Base-by-base conservation (phyloP, 2,797 vertebrate species). In the Sparidentex hasta region DNA sequence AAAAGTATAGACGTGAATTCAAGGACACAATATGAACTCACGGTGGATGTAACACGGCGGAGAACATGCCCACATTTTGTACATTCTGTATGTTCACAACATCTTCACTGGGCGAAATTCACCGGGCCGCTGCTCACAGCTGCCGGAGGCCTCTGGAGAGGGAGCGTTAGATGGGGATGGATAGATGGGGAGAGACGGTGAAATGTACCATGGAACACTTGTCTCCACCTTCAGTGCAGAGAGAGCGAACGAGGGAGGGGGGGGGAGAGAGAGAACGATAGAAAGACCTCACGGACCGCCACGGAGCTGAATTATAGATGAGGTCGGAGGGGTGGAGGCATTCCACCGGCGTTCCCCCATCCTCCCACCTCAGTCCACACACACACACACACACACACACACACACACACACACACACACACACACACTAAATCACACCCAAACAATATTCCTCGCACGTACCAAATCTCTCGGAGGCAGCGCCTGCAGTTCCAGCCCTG, bases 251-350 rank as follows among this genome's bases (percentile, higher is more conserved):
- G 14, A 48, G 72, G 76, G 27, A 4, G 27, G 7, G 70, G 74
- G 72, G 74, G n/a, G n/a, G n/a, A n/a, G n/a, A n/a, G n/a, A n/a
- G n/a, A 62, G 78, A 16, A 48, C 9, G 13, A 62, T 76, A 74
- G 84, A 67, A 76, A 73, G 87, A 80, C 88, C 86, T 83, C 78
- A 82, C 47, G 21, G 78, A 68, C 56, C 18, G 65, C 72, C 18
- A 65, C 71, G 8, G 66, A 59, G 47, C 71, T 94, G 82, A 89
- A 93, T 90, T 92, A 93, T 93, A 86, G 80, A 94, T 93, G 87
- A 91, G 78, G 71, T 57, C 9, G 11, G 81, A 81, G 80, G 55
- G 56, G 81, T 55, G 65, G 84, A 90, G 74, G 80, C 73, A 80
- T 86, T 89, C 80, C 44, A 17, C 55, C 25, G 43, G 61, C 76